phyloP scores from a whole-genome alignment of 2,113 vertebrate genomes.

The Gasterosteus aculeatus region DNA sequence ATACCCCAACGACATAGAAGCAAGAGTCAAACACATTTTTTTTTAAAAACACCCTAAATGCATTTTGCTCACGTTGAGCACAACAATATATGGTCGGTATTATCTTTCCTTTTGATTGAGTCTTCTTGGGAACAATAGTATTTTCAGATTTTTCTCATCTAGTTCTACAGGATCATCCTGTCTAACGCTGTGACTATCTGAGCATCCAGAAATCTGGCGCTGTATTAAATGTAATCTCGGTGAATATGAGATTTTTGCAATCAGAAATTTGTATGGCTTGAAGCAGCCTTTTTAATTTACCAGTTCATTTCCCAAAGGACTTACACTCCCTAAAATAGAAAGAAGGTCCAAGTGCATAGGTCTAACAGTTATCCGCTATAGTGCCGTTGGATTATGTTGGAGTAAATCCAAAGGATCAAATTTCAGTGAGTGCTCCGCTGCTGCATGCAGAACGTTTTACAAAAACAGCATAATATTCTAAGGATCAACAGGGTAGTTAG shows the following conservation, averaged over 20 bases:
- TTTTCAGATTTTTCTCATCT: slow-evolving; percentile 29
- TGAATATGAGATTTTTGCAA: slow-evolving; percentile 61
- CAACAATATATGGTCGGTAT: not conserved
- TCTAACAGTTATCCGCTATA: slow-evolving; percentile 75
- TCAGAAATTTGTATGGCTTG: slow-evolving; percentile 63
- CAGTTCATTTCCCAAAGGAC: slow-evolving; percentile 74
- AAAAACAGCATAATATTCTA: slow-evolving; percentile 64
- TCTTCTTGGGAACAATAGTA: slow-evolving; percentile 7
- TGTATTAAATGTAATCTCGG: slow-evolving; percentile 60
- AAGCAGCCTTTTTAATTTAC: slow-evolving; percentile 71
- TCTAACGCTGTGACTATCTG: slow-evolving; percentile 22
- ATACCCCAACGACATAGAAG: not conserved
- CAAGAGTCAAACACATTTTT: not conserved
- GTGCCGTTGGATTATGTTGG: slow-evolving; percentile 75
- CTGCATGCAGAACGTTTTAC: slow-evolving; percentile 61
- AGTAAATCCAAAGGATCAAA: slow-evolving; percentile 78
- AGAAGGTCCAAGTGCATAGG: slow-evolving; percentile 72
- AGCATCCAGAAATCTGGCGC: slow-evolving; percentile 47
- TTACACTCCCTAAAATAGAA: slow-evolving; percentile 73
- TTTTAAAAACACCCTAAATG: not conserved
- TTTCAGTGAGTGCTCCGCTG: slow-evolving; percentile 74
- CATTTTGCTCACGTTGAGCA: not conserved
- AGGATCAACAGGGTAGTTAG: slow-evolving; percentile 70
- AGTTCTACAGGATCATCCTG: slow-evolving; percentile 20
- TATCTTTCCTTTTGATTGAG: not conserved